Conservation (phyloP, 1,140 invertebrate species). For the Streblospio benedicti region DNA sequence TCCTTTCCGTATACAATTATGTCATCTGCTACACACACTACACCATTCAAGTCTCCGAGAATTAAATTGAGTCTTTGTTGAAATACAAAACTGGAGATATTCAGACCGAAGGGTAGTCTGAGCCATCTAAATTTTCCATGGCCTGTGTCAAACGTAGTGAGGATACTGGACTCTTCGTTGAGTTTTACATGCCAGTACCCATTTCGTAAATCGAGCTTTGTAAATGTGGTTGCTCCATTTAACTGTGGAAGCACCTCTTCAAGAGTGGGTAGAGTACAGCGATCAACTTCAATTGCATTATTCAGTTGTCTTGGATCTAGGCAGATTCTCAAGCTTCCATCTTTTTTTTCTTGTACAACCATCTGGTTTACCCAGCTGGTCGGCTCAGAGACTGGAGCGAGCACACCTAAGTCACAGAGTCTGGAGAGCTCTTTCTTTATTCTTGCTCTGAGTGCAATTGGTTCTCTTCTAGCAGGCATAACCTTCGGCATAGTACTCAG, state of each 20-base stretch:
- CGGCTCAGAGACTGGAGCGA: constrained; percentile 21
- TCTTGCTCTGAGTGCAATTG: too few relatives aligned
- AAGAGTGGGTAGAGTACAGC: neutral
- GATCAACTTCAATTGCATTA: neutral
- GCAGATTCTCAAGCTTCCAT: constrained; percentile 22
- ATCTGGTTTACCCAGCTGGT: constrained; percentile 23
- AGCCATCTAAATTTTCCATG: constrained; percentile 21
- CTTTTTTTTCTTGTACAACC: constrained; percentile 19
- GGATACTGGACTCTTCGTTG: constrained; percentile 1
- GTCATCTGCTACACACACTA: constrained; percentile 17
- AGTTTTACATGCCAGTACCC: constrained; percentile 22
- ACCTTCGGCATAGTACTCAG: too few relatives aligned
- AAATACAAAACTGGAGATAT: constrained; percentile 41
- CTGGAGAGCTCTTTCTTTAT: too few relatives aligned
- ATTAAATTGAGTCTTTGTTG: constrained; percentile 41
- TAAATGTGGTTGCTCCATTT: neutral
- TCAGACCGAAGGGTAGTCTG: constrained; percentile 23
- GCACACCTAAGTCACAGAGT: too few relatives aligned
- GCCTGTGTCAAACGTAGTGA: constrained; percentile 18
- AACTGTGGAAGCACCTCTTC: neutral
- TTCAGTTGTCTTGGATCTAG: constrained; percentile 20
- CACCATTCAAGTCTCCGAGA: constrained; percentile 24
- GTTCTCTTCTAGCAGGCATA: too few relatives aligned
- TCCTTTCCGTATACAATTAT: neutral
- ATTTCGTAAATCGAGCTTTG: neutral